phyloP scores from a whole-genome alignment of 2,888 invertebrate species.

The Sinhomidia bicolor region DNA sequence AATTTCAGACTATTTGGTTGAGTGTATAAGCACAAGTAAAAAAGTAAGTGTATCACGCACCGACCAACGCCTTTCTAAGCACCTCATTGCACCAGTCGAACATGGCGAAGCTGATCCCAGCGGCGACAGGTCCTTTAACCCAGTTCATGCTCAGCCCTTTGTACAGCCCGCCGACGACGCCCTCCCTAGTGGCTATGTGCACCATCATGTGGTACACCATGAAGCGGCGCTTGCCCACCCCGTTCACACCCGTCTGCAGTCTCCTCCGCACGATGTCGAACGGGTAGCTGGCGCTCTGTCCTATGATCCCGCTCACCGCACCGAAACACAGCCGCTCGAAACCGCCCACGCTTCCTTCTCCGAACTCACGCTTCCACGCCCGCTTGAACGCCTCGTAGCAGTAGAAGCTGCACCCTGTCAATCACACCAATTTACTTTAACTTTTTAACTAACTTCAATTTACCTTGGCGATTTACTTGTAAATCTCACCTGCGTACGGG shows the following conservation, averaged over 20 bases:
- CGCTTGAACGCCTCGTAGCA: slow-evolving; percentile 97
- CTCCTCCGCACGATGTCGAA: slow-evolving; percentile 93
- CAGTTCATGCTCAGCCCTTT: slow-evolving; percentile 89
- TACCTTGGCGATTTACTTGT: not conserved
- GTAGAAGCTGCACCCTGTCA: slow-evolving; percentile 93
- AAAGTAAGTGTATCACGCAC: no score
- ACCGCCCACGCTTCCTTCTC: slow-evolving; percentile 81
- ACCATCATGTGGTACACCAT: not conserved
- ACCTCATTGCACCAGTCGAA: slow-evolving; percentile 87
- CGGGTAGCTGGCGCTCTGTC: slow-evolving; percentile 98
- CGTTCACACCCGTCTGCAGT: slow-evolving; percentile 84
- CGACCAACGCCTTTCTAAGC: not conserved
- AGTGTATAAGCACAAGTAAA: no score
- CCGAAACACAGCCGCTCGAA: slow-evolving; percentile 85
- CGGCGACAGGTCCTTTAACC: slow-evolving; percentile 86
- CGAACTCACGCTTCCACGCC: slow-evolving; percentile 44
- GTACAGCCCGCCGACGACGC: slow-evolving; percentile 93
- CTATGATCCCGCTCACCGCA: slow-evolving; percentile 94
- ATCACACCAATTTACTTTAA: slow-evolving; percentile 81
- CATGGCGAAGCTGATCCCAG: slow-evolving; percentile 95
- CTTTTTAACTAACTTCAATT: not conserved
- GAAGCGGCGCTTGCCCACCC: not conserved
- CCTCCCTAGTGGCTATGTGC: slow-evolving; percentile 86
- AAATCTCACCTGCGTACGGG: not conserved
- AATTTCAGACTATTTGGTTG: no score